Evolutionary conservation across 2,113 vertebrate species (phyloP), one percentile per base, ranked within the genome.

Genomic region (Sylvietta virens): DNA sequence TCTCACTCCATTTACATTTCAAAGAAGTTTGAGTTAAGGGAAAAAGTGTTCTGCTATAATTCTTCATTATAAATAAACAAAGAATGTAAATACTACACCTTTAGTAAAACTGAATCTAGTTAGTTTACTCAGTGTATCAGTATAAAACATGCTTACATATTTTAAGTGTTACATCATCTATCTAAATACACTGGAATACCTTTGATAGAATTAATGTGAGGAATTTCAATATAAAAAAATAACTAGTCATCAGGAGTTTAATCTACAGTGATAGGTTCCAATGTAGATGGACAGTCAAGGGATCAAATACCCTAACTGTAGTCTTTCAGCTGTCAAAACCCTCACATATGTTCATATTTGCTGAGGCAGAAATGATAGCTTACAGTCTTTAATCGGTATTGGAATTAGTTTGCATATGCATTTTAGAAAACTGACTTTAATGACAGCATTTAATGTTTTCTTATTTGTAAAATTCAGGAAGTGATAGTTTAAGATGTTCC

Each of bases 321-420:
- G 82, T 85, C 70, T 94, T 97, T 92, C 65, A 65, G 56, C 91
- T 98, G 93, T 97, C 95, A 97, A 92, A 98, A 97, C 94, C 88
- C 76, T 95, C 87, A 65, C 94, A 84, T 95, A 89, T 92, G 80
- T 85, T 97, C 67, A 1, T 91, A 91, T 97, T 96, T 94, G 91
- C 83, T 96, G 89, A 95, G 93, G 95, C 95, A 95, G 95, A 97
- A 97, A 97, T 94, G 62, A 92, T 95, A 84, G 57, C 87, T 84
- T 95, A 35, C 39, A 82, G 67, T 57, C 78, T 97, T 96, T 95
- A 93, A 96, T 94, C 7, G 11, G 57, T 94, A 92, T 81, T 90
- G 71, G 81, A 97, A 91, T 94, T 83, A 90, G 74, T 95, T 92
- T 96, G 84, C 69, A 69, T 92, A 57, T 79, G 77, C 89, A 93